Evolutionary conservation across 30 jellyfish, hydroid and myxozoan genomes (phyloP), one percentile per base, ranked within the genome.

Genomic region (Hydractinia symbiolongicarpus): DNA sequence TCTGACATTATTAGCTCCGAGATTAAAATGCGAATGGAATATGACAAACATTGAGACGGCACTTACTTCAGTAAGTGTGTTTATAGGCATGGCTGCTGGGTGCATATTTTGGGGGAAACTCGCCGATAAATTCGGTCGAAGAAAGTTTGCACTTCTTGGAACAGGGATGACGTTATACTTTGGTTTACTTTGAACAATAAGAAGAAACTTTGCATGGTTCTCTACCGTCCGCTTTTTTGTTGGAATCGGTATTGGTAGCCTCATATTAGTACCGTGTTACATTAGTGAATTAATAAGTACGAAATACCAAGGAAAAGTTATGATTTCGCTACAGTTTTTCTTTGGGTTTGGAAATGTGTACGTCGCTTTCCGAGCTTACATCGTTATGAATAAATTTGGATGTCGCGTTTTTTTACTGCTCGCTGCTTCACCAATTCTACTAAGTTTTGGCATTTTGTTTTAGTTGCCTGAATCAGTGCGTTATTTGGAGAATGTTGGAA

Each of bases 381-480:
- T 64, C 6, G 16, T 13, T 6, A 64, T 64, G 74, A 64, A 64
- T 51, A 44, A 51, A n/a, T 64, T 6, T 64, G 74, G 74, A 44
- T 64, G 74, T 4, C 9, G 40, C 9, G 9, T 64, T 7, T 64
- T 64, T 64, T n/a, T 64, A n/a, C 9, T 64, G 40, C 74, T 64
- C 16, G 74, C 17, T 13, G 40, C 74, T 6, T 8, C 17, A 64
- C 74, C 74, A 13, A 64, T 51, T 7, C 17, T 64, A 51, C 40
- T 64, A 7, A 64, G 52, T 7, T 64, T 4, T 64, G 4, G 6
- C 0, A 4, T 64, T 7, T 64, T 64, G 40, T 64, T 13, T n/a
- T 64, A 6, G 74, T 64, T 64, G 17, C 74, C 74, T n/a, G 74
- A 64, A 64, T 64, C 74, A n/a, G 40, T 64, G 19, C 74, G 74